Evolutionary conservation across 2,113 vertebrate species (phyloP), one percentile per base, ranked within the genome.

Genomic region (Thinocorus orbignyianus): DNA sequence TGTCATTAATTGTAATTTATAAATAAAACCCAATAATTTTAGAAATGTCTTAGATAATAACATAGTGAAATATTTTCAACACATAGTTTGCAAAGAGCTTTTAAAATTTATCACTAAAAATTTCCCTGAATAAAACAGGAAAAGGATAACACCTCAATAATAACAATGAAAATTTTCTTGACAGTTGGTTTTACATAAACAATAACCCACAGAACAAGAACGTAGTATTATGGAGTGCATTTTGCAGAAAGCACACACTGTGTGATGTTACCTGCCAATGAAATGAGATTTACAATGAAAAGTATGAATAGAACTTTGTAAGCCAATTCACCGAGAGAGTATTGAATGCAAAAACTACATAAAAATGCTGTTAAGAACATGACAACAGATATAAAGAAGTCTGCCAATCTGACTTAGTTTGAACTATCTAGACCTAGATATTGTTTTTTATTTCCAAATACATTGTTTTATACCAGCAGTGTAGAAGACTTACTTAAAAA

Each of bases 111-210:
- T 49, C 11, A 86, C 24, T 33, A 74, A 69, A 90, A 71, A 31
- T 58, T 16, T 95, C 48, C 20, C 18, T 66, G 35, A 88, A 85
- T 64, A 70, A 92, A 57, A 52, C 17, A 35, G 49, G 85, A 84
- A 83, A 39, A 84, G 72, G 46, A 68, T 44, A 49, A 35, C 24
- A 52, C 58, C 54, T 44, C 26, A 90, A 8, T 88, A 90, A 49
- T 62, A 90, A 33, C 26, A 91, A 66, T 8, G 23, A 87, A 70
- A 72, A 68, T 66, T 89, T 11, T 60, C 46, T 77, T 93, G 28
- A 71, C 51, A 93, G 55, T 22, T 77, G 48, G 10, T 82, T 97
- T 96, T 81, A 51, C 55, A 71, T 71, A 78, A 86, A 86, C 9
- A 80, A 28, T 72, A 90, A 77, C 74, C 4, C 10, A 52, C 20